Base-by-base conservation (phyloP, 2,888 invertebrate genomes). In the Troglohyphantes excavatus region DNA sequence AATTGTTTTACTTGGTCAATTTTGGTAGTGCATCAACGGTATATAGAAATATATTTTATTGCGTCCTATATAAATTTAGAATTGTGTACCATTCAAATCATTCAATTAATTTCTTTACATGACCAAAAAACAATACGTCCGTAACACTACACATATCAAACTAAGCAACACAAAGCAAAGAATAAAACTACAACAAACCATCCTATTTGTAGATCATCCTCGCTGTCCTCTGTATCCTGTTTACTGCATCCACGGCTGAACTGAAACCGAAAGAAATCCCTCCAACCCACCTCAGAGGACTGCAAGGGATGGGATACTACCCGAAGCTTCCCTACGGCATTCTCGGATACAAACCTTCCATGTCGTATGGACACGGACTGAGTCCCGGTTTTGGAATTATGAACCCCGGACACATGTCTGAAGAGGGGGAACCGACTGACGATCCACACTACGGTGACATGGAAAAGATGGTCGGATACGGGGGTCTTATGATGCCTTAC, bases 401-500 rank as follows among this genome's bases (percentile, higher is more conserved):
- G 0, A 73, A 73, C 19, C 73, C 53, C 9, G 9, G 21, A 11
- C n/a, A 3, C n/a, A 2, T 72, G 21, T 19, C 39, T 21, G 72
- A 72, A 39, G 53, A 53, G n/a, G 17, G 13, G 13, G 13, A 11
- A 13, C 9, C 7, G 13, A 11, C 39, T 39, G 39, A 9, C n/a
- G 65, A 6, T 46, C 79, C 79, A 53, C 13, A 9, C 2, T 79
- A 79, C 26, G 65, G 67, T 2, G 79, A 79, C n/a, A 26, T 79
- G 67, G 79, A 79, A 26, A 79, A 79, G 19, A 23, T 26, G 17
- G 43, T 79, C 23, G 79, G 79, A 3, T 79, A 79, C 19, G 79
- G 79, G 9, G 79, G 79, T 21, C 43, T 79, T 0, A 5, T 23
- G 26, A 79, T 79, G 79, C 79, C 79, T 21, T 79, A 79, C 43